Percentiles rank a stretch among this genome's conserved stretches.
Evolutionary conservation across 2,797 vertebrate genomes (phyloP).

Genomic region (Sternarchorhynchus goeldii): DNA sequence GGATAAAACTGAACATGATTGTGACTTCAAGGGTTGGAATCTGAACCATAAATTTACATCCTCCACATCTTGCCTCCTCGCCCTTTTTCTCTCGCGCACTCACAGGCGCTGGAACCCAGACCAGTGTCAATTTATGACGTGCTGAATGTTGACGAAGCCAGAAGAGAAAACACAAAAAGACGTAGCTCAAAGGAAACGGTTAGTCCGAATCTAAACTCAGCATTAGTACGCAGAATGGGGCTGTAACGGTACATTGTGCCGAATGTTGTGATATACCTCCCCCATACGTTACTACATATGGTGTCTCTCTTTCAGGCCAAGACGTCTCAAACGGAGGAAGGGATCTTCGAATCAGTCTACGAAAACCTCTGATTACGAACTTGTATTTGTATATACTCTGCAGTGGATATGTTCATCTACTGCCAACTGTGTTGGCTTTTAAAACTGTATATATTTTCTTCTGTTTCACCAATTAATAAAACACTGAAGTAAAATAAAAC

Average conservation of each 20-base stretch:
- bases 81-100: conserved; percentile 16
- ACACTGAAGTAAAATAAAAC: too few relatives aligned
- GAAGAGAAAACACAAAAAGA: conserved; percentile 42
- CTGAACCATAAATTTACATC: background rate
- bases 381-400: conserved; percentile 5
- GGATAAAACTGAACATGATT: too few relatives aligned
- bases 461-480: too few relatives aligned
- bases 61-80: background rate
- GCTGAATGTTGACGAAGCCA: conserved; percentile 54
- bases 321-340: conserved; percentile 55
- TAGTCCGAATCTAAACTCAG: conserved; percentile 27
- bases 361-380: conserved; percentile 71
- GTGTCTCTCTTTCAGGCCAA: conserved; percentile 57
- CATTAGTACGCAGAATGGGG: background rate
- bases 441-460: too few relatives aligned
- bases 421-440: too few relatives aligned
- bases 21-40: too few relatives aligned
- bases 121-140: conserved; percentile 73
- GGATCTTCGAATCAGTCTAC: conserved; percentile 71
- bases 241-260: background rate
- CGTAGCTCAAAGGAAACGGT: conserved; percentile 52
- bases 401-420: background rate
- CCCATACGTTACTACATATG: background rate
- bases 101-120: conserved; percentile 67
- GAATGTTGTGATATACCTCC: too few relatives aligned